Evolutionary conservation across 2,113 vertebrate genomes (phyloP).

Genomic region (Gymnorhina tibicen): DNA sequence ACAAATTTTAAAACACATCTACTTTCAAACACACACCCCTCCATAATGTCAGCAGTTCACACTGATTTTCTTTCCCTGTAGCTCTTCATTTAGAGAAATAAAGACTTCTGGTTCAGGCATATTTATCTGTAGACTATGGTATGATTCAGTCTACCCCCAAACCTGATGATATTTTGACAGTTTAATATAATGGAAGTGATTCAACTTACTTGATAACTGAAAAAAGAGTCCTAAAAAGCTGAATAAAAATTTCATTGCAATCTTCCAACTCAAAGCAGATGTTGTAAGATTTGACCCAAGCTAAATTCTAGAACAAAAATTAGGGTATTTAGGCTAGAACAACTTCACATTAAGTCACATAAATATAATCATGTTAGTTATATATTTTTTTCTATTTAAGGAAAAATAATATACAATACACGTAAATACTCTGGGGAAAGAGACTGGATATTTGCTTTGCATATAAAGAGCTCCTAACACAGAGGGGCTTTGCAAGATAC

Average conservation of each 20-base stretch:
- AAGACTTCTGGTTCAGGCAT: background rate
- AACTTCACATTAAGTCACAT: constrained; percentile 6
- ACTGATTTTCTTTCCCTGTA: background rate
- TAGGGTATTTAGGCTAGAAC: constrained; percentile 36
- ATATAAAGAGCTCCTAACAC: background rate
- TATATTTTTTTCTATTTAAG: background rate
- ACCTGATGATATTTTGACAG: background rate
- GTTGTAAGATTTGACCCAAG: constrained; percentile 99
- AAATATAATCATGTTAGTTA: background rate
- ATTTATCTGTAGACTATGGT: background rate
- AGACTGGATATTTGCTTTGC: background rate
- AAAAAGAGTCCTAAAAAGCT: constrained; percentile 98
- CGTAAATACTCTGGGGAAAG: background rate
- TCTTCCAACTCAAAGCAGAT: constrained; percentile 99
- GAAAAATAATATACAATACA: background rate
- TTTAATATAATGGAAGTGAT: background rate
- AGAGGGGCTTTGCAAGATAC: background rate
- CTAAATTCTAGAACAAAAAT: constrained; percentile 86
- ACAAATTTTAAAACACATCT: background rate
- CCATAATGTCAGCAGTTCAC: background rate
- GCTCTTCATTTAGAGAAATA: background rate
- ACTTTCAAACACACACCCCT: background rate
- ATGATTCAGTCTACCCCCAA: background rate
- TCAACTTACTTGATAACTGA: constrained; percentile 97
- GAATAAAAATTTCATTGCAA: constrained; percentile 99